Conservation (phyloP, 2,797 vertebrate genomes). For the Mormyrus proboscirostris region DNA sequence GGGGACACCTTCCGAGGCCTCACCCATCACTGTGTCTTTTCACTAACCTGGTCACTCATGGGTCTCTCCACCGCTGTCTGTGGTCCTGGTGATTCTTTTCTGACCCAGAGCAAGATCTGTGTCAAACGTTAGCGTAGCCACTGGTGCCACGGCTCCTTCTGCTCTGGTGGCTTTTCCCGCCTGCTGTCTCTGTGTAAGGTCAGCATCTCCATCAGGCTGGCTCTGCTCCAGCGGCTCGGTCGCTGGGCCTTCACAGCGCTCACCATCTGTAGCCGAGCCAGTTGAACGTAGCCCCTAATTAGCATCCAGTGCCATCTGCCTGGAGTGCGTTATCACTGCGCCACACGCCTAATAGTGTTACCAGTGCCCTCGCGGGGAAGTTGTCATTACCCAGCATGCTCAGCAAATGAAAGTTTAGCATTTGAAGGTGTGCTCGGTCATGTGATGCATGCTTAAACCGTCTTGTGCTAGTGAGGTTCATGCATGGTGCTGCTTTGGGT, state of each 20-base stretch:
- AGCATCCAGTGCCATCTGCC: slow-evolving; percentile 21
- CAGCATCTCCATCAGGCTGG: slow-evolving; percentile 3
- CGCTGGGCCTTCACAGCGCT: background rate
- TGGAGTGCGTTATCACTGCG: slow-evolving; percentile 11
- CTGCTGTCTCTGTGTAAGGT: background rate
- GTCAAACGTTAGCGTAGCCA: background rate
- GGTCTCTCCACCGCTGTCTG: background rate
- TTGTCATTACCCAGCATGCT: slow-evolving; percentile 13
- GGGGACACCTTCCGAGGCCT: background rate
- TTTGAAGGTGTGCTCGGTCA: background rate
- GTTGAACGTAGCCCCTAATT: slow-evolving; percentile 19
- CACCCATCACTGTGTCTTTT: background rate
- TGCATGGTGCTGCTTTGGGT: background rate
- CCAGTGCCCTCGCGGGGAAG: background rate
- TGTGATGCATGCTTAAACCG: background rate
- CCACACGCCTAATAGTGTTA: background rate
- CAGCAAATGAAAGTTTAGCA: background rate
- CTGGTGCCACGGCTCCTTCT: background rate
- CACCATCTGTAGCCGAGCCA: slow-evolving; percentile 15
- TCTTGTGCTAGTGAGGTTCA: background rate
- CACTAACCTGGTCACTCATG: background rate
- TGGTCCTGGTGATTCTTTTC: background rate
- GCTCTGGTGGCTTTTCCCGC: background rate
- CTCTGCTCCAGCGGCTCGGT: background rate
- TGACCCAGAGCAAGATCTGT: background rate